Evolutionary conservation across 2,113 vertebrate species (phyloP).

Genomic region (Ophiodon elongatus): DNA sequence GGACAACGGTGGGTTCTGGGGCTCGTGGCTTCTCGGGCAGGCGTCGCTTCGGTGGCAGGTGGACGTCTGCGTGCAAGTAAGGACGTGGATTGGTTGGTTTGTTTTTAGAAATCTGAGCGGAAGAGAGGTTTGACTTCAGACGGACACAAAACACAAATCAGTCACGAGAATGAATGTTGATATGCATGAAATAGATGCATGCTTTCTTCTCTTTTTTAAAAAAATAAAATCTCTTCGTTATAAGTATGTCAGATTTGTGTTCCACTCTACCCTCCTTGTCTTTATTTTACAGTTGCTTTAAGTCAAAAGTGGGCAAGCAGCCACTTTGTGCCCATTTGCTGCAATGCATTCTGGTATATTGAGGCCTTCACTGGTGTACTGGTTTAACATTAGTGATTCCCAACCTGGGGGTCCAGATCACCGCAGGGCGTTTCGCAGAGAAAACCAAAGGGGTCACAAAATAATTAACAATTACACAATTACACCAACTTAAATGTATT

Average conservation of each 20-base stretch:
- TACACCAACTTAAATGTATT: no score
- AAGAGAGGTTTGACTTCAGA: slow-evolving; percentile 76
- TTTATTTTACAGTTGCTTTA: neutral
- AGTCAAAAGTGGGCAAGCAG: no score
- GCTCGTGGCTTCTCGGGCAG: slow-evolving; percentile 12
- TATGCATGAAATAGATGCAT: neutral
- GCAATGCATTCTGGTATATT: neutral
- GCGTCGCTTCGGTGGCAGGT: neutral
- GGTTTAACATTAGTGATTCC: neutral
- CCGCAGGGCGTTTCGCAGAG: neutral
- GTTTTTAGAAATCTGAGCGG: slow-evolving; percentile 76
- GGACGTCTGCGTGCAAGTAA: slow-evolving; percentile 76
- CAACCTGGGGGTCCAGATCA: neutral
- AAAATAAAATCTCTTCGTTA: no score
- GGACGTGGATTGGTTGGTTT: slow-evolving; percentile 74
- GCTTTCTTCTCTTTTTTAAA: neutral
- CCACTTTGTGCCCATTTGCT: neutral
- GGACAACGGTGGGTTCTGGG: neutral
- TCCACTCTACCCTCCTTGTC: neutral
- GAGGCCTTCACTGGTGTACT: neutral
- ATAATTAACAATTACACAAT: neutral
- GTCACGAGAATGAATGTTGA: slow-evolving; percentile 4
- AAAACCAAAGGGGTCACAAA: neutral
- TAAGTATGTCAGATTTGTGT: neutral
- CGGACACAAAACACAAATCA: slow-evolving; percentile 16